Evolutionary conservation across 2,113 vertebrate genomes (phyloP), one percentile per base, ranked within the genome.

Genomic region (Protobothrops flavoviridis): DNA sequence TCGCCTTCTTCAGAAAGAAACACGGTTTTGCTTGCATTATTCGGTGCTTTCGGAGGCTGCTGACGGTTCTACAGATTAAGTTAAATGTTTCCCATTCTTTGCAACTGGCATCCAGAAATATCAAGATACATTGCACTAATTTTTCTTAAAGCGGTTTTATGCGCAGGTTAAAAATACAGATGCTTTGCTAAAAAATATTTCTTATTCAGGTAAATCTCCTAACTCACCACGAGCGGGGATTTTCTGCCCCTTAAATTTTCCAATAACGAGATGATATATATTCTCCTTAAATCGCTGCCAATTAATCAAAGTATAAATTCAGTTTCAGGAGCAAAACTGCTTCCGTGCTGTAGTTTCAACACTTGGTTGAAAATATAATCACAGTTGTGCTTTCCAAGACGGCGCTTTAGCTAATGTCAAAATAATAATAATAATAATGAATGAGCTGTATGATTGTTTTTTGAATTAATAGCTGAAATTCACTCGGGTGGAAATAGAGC

Each of bases 401-500:
- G 2, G 56, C 48, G 53, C 90, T 94, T 89, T 64, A 59, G 26
- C 93, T 43, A 74, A 50, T 95, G 94, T 0, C 85, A 94, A 94
- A 50, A 50, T 48, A 48, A 48, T 48, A 48, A 48, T 50, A 50
- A 50, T 50, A 50, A 50, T 9, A 50, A 89, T 87, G 9, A 94
- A 95, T 0, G 92, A 96, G 91, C 43, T 50, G 29, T 85, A 93
- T 26, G 0, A 55, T 92, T 90, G 95, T 92, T 85, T 95, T 88
- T 43, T 50, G 85, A 88, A 95, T 96, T 93, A 96, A 95, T 95
- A 89, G 87, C 94, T 92, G 59, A 92, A 91, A 57, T 96, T 96
- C 86, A 91, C 91, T 96, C 43, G 0, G 90, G 95, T 97, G 95
- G 96, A 97, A 96, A 96, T 29, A 91, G 94, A 95, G 93, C 85